These are phyloP conservation scores for Micromys minutus DNA, from an alignment of 2,113 vertebrate genomes.

Conservation along the genomic window DNA sequence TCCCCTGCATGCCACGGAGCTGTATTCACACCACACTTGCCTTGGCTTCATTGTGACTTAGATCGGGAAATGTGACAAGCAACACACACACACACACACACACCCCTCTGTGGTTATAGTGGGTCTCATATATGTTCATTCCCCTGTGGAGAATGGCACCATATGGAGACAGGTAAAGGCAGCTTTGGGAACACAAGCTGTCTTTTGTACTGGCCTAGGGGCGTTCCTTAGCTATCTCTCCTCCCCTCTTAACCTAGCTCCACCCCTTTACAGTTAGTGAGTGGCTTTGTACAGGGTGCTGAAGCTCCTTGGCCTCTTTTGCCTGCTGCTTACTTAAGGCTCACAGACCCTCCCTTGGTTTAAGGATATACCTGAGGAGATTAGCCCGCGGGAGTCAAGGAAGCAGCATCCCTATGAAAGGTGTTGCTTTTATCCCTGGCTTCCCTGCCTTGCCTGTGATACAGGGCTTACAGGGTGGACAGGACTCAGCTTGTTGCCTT, in stretches of 20 bases:
- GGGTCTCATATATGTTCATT: background rate
- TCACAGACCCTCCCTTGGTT: background rate
- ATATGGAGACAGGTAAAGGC: background rate
- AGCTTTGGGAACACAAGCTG: slow-evolving; percentile 33
- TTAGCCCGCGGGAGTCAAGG: background rate
- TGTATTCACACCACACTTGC: background rate
- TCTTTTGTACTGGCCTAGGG: background rate
- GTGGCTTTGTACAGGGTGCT: background rate
- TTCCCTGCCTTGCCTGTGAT: background rate
- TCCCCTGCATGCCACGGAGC: background rate
- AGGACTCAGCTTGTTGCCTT: background rate
- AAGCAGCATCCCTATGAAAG: background rate
- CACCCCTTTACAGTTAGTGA: background rate
- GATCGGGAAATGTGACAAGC: background rate
- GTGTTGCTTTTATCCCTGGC: background rate
- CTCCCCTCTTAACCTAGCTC: background rate
- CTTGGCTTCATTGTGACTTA: background rate
- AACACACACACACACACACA: background rate
- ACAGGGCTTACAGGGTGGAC: background rate
- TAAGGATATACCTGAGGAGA: background rate
- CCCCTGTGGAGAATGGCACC: background rate
- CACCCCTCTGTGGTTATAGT: slow-evolving; percentile 34
- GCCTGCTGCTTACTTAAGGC: background rate
- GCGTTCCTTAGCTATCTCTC: background rate
- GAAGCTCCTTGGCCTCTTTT: background rate